Evolutionary conservation across 2,797 vertebrate genomes (phyloP).

Genomic region (Liasis olivaceus): DNA sequence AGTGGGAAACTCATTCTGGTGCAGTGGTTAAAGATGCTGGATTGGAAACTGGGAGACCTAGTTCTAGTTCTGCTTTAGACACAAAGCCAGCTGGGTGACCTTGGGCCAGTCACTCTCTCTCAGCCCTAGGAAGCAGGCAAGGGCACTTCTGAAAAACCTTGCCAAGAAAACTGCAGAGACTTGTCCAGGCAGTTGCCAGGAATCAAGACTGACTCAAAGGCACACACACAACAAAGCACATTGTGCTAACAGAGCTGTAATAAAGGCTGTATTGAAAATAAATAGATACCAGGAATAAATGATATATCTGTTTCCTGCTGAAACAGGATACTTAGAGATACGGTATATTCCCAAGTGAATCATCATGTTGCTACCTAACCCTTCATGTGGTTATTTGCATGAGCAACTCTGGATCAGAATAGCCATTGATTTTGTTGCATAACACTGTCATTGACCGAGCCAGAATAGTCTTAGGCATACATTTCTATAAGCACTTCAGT

Average conservation of each 20-base stretch:
- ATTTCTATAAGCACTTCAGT: slow-evolving; percentile 8
- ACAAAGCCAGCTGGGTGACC: background rate
- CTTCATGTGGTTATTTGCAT: slow-evolving; percentile 14
- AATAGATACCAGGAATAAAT: background rate
- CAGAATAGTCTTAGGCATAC: background rate
- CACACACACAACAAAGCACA: background rate
- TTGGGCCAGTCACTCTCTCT: background rate
- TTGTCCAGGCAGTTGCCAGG: background rate
- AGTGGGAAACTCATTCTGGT: background rate
- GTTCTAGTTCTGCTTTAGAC: too few species aligned
- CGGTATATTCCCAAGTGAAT: background rate
- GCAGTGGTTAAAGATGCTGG: background rate
- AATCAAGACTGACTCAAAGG: background rate
- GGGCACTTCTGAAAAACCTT: background rate
- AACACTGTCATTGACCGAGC: slow-evolving; percentile 11
- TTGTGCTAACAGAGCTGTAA: background rate
- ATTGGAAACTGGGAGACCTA: background rate
- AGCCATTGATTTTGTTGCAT: background rate
- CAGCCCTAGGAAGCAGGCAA: background rate
- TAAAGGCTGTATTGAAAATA: slow-evolving; percentile 7
- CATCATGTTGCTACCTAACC: slow-evolving; percentile 28
- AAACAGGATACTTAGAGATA: background rate
- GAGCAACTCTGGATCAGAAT: slow-evolving; percentile 17
- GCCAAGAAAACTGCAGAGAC: background rate
- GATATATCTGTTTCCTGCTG: background rate